Conservation (phyloP, 1,140 invertebrate species). For the Drosophila bifasciata region DNA sequence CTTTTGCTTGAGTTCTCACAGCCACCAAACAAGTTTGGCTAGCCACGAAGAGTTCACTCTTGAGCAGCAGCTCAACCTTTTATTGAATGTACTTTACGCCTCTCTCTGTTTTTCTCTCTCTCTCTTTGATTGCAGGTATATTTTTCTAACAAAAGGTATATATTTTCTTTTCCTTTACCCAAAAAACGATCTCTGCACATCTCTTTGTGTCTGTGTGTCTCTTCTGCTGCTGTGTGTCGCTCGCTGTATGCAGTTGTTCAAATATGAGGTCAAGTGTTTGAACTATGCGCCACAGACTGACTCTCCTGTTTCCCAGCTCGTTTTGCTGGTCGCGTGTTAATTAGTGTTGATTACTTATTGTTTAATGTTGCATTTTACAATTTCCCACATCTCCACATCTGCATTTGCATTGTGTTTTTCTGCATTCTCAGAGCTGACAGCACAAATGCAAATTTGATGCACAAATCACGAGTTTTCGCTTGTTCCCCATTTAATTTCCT, state of each 20-base stretch:
- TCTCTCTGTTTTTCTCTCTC: conserved; percentile 15
- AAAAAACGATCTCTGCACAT: conserved; percentile 19
- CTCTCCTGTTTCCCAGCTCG: conserved; percentile 21
- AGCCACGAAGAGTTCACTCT: too few species aligned
- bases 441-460: conserved; percentile 39
- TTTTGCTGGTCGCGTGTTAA: conserved; percentile 61
- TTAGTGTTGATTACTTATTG: conserved; percentile 66
- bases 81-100: not conserved
- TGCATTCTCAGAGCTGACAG: conserved; percentile 16
- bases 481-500: not conserved
- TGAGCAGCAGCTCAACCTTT: too few species aligned
- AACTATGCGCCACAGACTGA: conserved; percentile 43
- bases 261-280: conserved; percentile 79
- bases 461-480: conserved; percentile 14
- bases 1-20: too few species aligned
- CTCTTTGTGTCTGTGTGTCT: not conserved
- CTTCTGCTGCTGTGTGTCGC: too few species aligned
- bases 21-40: too few species aligned
- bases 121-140: conserved; percentile 13
- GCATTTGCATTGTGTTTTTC: conserved; percentile 25
- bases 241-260: conserved; percentile 58
- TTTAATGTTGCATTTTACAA: conserved; percentile 56
- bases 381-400: conserved; percentile 50
- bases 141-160: conserved; percentile 30
- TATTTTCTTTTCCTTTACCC: conserved; percentile 9